Evolutionary conservation across 2,797 vertebrate genomes (phyloP).

Genomic region (Molossus molossus): DNA sequence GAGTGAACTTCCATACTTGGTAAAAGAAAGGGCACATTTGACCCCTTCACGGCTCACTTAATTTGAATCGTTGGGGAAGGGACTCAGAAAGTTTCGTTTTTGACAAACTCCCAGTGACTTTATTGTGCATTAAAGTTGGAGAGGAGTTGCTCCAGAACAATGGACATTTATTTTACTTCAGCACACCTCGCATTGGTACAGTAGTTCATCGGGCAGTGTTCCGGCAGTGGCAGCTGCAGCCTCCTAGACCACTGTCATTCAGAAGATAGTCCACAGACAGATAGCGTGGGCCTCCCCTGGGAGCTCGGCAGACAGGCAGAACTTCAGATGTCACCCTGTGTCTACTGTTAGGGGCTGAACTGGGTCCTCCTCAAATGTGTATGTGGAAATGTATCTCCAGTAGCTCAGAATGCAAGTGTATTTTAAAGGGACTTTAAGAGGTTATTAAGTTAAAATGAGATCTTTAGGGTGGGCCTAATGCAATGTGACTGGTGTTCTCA

Average conservation of each 20-base stretch:
- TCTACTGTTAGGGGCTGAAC: neutral
- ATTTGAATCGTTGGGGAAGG: neutral
- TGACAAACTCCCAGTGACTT: neutral
- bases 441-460: neutral
- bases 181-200: neutral
- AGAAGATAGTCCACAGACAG: neutral
- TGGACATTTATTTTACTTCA: neutral
- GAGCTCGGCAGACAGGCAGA: neutral
- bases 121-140: neutral
- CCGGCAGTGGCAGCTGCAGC: neutral
- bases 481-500: neutral
- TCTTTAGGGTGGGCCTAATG: neutral
- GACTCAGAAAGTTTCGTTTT: neutral
- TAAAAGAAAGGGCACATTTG: neutral
- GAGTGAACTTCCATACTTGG: neutral
- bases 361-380: neutral
- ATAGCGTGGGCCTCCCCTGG: neutral
- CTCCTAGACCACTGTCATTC: neutral
- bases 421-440: conserved; percentile 27
- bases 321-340: neutral
- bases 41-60: neutral
- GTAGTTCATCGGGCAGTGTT: neutral
- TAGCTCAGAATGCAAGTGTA: neutral
- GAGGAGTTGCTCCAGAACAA: neutral
- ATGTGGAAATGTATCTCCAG: neutral